A percentile compares a stretch with the other conserved stretches of the same genome.
Evolutionary conservation across 2,888 invertebrate genomes (phyloP).

Genomic region (Cantharis flavilabris): DNA sequence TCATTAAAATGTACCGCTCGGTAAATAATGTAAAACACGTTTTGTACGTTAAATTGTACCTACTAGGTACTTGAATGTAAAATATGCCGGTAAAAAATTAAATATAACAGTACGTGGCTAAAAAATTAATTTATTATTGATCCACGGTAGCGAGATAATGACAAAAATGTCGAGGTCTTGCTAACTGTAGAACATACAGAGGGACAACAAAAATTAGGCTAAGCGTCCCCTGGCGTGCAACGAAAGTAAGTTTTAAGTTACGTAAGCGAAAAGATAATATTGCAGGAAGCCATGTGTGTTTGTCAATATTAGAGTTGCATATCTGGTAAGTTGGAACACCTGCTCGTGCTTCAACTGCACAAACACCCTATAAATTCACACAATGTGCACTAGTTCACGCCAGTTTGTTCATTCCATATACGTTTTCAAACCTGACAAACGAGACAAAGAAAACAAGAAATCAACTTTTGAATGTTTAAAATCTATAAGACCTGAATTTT

Average conservation of each 20-base stretch:
- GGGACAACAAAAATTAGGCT: not conserved
- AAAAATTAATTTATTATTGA: not conserved
- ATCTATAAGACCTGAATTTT: constrained; percentile 15
- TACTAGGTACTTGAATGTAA: not conserved
- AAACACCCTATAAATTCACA: constrained; percentile 32
- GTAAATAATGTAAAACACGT: not conserved
- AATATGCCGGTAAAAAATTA: not conserved
- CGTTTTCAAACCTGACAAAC: constrained; percentile 7
- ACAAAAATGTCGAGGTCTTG: not conserved
- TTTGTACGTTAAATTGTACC: not conserved
- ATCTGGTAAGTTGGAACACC: constrained; percentile 20
- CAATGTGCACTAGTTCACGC: constrained; percentile 21
- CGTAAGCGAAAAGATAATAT: constrained; percentile 5
- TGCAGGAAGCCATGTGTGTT: constrained; percentile 7
- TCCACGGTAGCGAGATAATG: not conserved
- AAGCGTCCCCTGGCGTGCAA: not conserved
- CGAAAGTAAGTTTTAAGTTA: not conserved
- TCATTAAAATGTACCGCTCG: not conserved
- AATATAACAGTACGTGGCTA: not conserved
- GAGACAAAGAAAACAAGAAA: constrained; percentile 18
- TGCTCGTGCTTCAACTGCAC: constrained; percentile 24
- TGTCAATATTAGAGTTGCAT: constrained; percentile 19
- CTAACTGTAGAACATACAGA: not conserved
- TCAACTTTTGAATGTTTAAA: constrained; percentile 11
- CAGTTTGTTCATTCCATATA: constrained; percentile 13